phyloP scores from a whole-genome alignment of 1,140 invertebrate genomes.

The Globodera rostochiensis region DNA sequence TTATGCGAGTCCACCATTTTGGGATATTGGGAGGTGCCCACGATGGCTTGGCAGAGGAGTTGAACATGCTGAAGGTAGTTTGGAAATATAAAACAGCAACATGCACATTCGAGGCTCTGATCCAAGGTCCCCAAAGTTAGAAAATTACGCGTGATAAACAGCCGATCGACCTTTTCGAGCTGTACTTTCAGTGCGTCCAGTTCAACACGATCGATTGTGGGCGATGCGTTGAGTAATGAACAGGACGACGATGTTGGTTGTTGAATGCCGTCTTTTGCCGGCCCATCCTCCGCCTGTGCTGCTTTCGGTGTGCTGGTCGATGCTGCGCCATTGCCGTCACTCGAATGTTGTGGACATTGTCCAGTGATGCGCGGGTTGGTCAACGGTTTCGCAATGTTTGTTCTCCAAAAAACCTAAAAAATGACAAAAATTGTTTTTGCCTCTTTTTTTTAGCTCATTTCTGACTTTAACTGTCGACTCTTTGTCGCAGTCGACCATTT shows the following conservation, averaged over 20 bases:
- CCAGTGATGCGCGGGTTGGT: neutral
- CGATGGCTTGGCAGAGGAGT: slow-evolving; percentile 39
- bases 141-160: slow-evolving; percentile 12
- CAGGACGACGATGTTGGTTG: slow-evolving; percentile 1
- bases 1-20: slow-evolving; percentile 29
- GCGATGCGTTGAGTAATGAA: slow-evolving; percentile 17
- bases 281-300: neutral
- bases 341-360: neutral
- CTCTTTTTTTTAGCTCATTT: neutral
- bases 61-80: slow-evolving; percentile 44
- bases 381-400: neutral
- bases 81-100: neutral
- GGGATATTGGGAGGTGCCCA: slow-evolving; percentile 38
- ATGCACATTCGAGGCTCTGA: too few species aligned
- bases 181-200: slow-evolving; percentile 43
- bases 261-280: neutral
- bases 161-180: slow-evolving; percentile 44
- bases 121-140: slow-evolving; percentile 8
- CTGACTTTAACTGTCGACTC: slow-evolving; percentile 1
- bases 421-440: neutral
- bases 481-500: slow-evolving; percentile 10
- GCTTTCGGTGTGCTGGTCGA: neutral
- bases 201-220: slow-evolving; percentile 28
- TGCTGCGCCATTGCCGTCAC: neutral
- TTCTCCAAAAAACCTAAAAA: neutral